Evolutionary conservation across 1,140 invertebrate genomes (phyloP), one percentile per base, ranked within the genome.

Genomic region (Phthorimaea operculella): DNA sequence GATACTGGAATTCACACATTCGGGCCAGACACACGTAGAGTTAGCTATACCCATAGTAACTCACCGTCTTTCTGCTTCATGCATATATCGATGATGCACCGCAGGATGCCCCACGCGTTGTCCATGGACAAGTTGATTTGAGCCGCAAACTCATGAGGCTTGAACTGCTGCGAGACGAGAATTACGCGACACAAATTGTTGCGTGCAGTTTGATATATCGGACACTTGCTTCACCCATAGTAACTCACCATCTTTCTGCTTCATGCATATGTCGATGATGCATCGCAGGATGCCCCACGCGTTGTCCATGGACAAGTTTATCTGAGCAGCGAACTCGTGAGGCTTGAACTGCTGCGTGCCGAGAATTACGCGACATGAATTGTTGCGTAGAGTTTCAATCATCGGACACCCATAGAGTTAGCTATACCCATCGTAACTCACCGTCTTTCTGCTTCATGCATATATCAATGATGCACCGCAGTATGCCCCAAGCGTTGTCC

Each of bases 101-200:
- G 90, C n/a, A 99, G 85, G 54, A 99, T 96, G 59, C 98, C 98
- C 98, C 98, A 99, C 1, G 95, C 97, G 84, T 99, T 99, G 76
- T 99, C 98, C 96, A 99, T 98, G 74, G 98, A 99, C 59, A 99
- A 85, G 87, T 98, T 99, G 70, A 99, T 99, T 86, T 99, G 98
- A 4, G 94, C 95, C 8, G 98, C 98, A 85, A 99, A 99, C 87
- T 99, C 98, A 68, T 94, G 92, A 1, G 98, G 98, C 75, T 98
- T 98, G 83, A 98, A 99, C 79, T 99, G 98, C 82, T 99, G 98
- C 4, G 97, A 99, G 21, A 98, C 98, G 34, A 99, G 87, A 60
- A 99, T 98, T 11, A 98, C 96, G 78, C 99, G 98, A 60, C 97
- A 96, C 45, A 95, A 93, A 28, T 97, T 96, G 84, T 99, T 98